A percentile compares a stretch with the other conserved stretches of the same genome.
Conservation (phyloP, 2,888 invertebrate genomes). For the Villa cingulata region DNA sequence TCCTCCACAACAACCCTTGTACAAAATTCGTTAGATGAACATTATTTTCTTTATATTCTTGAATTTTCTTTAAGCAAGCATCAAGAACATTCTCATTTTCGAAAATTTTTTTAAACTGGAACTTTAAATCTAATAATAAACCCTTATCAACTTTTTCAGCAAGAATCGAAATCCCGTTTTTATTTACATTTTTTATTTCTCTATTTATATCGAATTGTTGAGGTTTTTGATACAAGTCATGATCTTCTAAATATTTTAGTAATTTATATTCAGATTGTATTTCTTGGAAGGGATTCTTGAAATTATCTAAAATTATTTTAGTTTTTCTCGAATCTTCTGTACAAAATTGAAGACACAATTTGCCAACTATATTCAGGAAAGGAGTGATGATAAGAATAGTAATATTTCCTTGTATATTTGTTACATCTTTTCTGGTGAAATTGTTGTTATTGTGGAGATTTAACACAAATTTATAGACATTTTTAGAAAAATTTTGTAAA, state of each 20-base stretch:
- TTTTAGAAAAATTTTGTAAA: too few species aligned
- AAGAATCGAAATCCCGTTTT: conserved; percentile 1
- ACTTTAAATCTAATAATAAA: background rate
- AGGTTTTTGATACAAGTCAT: conserved; percentile 4
- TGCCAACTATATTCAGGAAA: too few species aligned
- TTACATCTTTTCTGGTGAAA: too few species aligned
- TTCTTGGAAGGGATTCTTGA: conserved; percentile 8
- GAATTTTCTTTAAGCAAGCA: background rate
- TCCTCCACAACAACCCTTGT: conserved; percentile 7
- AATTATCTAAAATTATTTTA: background rate
- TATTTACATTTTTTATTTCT: background rate
- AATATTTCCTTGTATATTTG: too few species aligned
- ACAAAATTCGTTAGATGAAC: conserved; percentile 5
- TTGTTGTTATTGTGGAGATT: too few species aligned
- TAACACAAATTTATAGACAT: too few species aligned
- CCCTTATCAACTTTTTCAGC: background rate
- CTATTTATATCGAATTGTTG: background rate
- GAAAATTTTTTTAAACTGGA: conserved; percentile 9
- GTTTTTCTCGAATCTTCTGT: too few species aligned
- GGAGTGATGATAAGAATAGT: too few species aligned
- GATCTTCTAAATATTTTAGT: conserved; percentile 6
- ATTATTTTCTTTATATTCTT: background rate
- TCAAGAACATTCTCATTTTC: conserved; percentile 5
- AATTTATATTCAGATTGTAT: conserved; percentile 9
- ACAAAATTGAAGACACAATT: too few species aligned